Base-by-base conservation (phyloP, 2,888 invertebrate genomes). In the Scaptomyza tumidula region DNA sequence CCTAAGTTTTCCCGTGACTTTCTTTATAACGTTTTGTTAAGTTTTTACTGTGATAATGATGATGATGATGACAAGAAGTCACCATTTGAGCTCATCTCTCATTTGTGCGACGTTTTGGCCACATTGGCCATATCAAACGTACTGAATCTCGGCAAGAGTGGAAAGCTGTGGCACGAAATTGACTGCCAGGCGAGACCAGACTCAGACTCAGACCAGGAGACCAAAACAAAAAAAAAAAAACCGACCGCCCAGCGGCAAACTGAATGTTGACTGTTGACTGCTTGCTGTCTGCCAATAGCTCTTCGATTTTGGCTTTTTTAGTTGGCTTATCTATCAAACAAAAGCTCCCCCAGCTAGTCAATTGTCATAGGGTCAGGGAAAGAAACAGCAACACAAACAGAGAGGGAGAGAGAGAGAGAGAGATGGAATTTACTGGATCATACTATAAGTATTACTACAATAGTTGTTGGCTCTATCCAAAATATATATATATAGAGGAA, bases 101-200 rank as follows among this genome's bases (percentile, higher is more conserved):
- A 61, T 57, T 57, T 43, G 16, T 67, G 69, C 35, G 66, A 68
- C 67, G 54, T 39, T 61, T 43, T 29, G 41, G 52, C 45, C 68
- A 58, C 58, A 33, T 48, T 53, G 55, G 55, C 48, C 57, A 37
- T 77, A 80, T 77, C 77, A 68, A 80, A 54, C 52, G 52, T 56
- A 68, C 50, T 52, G 68, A 50, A 77, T 77, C 77, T 62, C 39
- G 41, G 41, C 9, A 35, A 49, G 64, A 56, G 76, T 57, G 48
- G 76, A 75, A 75, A 71, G 74, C 72, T 53, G 57, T 31, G 45
- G 79, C 79, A 77, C 80, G 80, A 80, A 80, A 77, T 29, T 76
- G 72, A 76, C 72, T 66, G 75, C 46, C 64, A 65, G 31, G 56
- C 53, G 24, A 52, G 63, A 14, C 45, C 11, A 4, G 33, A n/a